Conservation (phyloP, 2,888 invertebrate genomes). For the Nudaria mundana region DNA sequence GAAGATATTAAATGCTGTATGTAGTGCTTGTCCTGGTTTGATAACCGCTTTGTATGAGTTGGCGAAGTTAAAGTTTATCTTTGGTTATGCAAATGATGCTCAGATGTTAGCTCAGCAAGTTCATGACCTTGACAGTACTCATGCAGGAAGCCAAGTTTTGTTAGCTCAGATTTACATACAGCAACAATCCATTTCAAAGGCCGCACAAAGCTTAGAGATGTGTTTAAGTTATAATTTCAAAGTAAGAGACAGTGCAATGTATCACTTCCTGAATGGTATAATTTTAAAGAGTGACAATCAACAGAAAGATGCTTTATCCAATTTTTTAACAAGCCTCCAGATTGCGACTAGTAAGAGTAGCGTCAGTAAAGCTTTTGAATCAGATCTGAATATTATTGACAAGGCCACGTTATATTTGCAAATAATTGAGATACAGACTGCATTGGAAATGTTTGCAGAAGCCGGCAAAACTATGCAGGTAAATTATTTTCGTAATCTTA, state of each 20-base stretch:
- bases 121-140: constrained; percentile 88
- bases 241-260: constrained; percentile 94
- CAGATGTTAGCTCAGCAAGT: constrained; percentile 86
- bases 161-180: constrained; percentile 92
- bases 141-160: constrained; percentile 91
- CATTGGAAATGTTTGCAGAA: constrained; percentile 87
- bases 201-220: constrained; percentile 92
- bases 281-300: constrained; percentile 89
- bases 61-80: constrained; percentile 90
- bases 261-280: constrained; percentile 92
- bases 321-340: constrained; percentile 87
- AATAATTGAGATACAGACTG: constrained; percentile 88
- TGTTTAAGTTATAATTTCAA: constrained; percentile 96
- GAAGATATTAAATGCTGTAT: constrained; percentile 86
- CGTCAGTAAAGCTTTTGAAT: constrained; percentile 49
- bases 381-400: constrained; percentile 84
- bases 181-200: constrained; percentile 86
- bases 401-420: constrained; percentile 94
- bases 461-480: constrained; percentile 91
- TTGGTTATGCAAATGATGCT: constrained; percentile 88
- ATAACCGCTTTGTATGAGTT: constrained; percentile 84
- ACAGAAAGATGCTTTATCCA: constrained; percentile 86
- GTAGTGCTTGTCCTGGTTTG: constrained; percentile 91
- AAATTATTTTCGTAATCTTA: too few relatives aligned
- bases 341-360: constrained; percentile 75